A percentile compares a stretch with the other conserved stretches of the same genome.
These are phyloP conservation scores for Phalera bucephala DNA, from an alignment of 2,888 invertebrate species.

Conservation along the genomic window DNA sequence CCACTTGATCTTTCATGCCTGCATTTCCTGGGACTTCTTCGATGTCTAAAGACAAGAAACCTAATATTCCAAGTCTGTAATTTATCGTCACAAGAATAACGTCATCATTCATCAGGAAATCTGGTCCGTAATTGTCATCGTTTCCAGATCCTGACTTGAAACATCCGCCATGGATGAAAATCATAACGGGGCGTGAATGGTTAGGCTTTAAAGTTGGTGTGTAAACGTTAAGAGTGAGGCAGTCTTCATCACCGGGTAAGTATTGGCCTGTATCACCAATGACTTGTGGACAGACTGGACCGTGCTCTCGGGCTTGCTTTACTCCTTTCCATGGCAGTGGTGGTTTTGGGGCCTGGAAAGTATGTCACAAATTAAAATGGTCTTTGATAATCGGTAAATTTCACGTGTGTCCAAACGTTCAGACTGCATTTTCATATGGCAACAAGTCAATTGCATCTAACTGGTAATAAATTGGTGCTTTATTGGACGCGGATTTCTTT, in stretches of 20 bases:
- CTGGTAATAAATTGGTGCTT: too few relatives aligned
- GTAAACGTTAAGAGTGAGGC: conserved; percentile 53
- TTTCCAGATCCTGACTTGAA: conserved; percentile 41
- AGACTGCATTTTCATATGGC: too few relatives aligned
- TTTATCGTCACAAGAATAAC: conserved; percentile 28
- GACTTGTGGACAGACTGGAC: conserved; percentile 11
- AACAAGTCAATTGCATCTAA: too few relatives aligned
- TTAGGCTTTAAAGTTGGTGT: conserved; percentile 10
- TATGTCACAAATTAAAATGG: too few relatives aligned
- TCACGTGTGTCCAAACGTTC: too few relatives aligned
- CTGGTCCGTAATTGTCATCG: conserved; percentile 37
- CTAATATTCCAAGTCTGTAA: conserved; percentile 66
- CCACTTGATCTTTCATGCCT: conserved; percentile 59
- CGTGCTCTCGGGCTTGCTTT: conserved; percentile 31
- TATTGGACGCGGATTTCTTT: too few relatives aligned
- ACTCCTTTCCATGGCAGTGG: conserved; percentile 46
- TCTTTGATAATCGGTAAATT: too few relatives aligned
- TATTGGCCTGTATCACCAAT: conserved; percentile 9
- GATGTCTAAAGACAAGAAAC: conserved; percentile 74
- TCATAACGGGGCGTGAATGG: conserved; percentile 23
- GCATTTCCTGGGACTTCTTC: conserved; percentile 79
- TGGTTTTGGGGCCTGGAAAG: conserved; percentile 17
- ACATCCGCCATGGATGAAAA: conserved; percentile 45
- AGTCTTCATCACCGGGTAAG: conserved; percentile 39
- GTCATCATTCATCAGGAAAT: conserved; percentile 18